Percentiles rank a stretch among this genome's conserved stretches.
Evolutionary conservation across 2,888 invertebrate genomes (phyloP).

Genomic region (Hybos culiciformis): DNA sequence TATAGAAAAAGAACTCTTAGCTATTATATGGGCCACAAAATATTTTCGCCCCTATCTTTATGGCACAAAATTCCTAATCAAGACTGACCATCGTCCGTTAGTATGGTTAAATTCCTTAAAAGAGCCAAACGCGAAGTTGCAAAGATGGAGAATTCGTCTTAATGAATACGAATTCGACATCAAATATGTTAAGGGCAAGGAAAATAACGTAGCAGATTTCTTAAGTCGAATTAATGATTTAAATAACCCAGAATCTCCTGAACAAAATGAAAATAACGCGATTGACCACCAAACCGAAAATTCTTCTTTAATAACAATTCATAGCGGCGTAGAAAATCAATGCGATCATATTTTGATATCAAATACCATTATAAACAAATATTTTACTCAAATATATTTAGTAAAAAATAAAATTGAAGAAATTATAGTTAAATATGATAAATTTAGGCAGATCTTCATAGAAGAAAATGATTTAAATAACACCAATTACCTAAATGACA

Average conservation of each 20-base stretch:
- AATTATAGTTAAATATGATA: neutral
- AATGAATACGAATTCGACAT: too few relatives aligned
- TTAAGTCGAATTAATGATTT: neutral
- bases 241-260: neutral
- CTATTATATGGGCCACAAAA: too few relatives aligned
- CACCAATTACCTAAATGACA: neutral
- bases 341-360: neutral
- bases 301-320: neutral
- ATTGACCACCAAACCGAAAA: neutral
- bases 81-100: too few relatives aligned
- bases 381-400: neutral
- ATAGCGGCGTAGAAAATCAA: neutral
- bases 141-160: too few relatives aligned
- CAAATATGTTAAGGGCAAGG: neutral
- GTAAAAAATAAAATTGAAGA: neutral
- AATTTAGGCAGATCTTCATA: neutral
- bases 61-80: too few relatives aligned
- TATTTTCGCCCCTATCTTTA: too few relatives aligned
- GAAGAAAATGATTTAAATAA: neutral
- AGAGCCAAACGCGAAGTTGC: too few relatives aligned
- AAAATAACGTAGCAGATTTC: neutral
- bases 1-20: too few relatives aligned
- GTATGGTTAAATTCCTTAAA: too few relatives aligned
- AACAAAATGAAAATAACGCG: too few relatives aligned
- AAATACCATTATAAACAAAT: neutral